Base-by-base conservation (phyloP, 2,113 vertebrate genomes). In the Myrmecophaga tridactyla region DNA sequence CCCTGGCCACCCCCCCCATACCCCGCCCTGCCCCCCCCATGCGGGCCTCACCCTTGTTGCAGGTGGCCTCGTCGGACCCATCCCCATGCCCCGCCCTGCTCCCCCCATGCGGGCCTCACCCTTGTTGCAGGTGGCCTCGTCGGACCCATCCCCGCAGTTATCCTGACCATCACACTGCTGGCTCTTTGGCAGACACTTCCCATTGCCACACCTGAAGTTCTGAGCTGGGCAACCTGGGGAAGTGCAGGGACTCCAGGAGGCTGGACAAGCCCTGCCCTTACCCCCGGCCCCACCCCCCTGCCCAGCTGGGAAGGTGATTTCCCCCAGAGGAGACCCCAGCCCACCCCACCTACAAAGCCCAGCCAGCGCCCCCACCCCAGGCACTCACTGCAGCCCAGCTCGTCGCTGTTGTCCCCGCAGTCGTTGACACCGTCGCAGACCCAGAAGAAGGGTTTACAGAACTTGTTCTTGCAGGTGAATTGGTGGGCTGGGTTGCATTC, bases 391-490 rank as follows among this genome's bases (percentile, higher is more conserved):
- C 99, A 99, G 31, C 98, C 92, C 70, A 89, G 75, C 96, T 99
- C 99, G 0, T 99, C 99, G 0, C 99, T 99, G 90, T 96, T 87
- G 94, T 99, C 99, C 0, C 99, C 99, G 0, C 99, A 99, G 98
- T 99, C 99, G 0, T 99, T 95, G 0, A 99, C 97, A 0, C 97
- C 98, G 9, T 99, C 99, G 0, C 99, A 99, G 34, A 98, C 80
- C 99, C 99, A 99, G 97, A 98, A 99, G 13, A 53, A 97, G 18
- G 99, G 98, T 94, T 99, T 99, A 96, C 99, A 99, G 65, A 99
- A 63, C 27, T 98, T 98, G 0, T 99, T 99, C 36, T 83, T 97
- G 95, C 99, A 99, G 0, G 1, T 96, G 97, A 99, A 99, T 72
- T 98, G 98, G 17, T 92, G 29, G 0, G 96, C 1, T 0, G 25